Base-by-base conservation (phyloP, 2,113 vertebrate genomes). In the Pheucticus melanocephalus region DNA sequence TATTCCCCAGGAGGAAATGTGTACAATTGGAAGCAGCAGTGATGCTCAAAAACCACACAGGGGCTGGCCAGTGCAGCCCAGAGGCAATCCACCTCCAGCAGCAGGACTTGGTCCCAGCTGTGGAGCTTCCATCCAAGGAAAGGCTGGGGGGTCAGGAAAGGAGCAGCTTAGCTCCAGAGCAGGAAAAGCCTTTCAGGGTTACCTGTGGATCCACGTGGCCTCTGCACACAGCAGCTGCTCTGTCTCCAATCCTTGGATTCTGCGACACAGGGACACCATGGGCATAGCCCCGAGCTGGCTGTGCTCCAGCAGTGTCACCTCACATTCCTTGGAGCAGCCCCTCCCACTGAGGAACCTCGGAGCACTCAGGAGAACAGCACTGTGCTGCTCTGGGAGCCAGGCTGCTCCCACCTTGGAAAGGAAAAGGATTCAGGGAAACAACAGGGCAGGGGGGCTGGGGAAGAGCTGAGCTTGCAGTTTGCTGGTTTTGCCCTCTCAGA, bases 241-340 rank as follows among this genome's bases (percentile, higher is more conserved):
- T 7, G 31, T 7, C 45, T 71, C 60, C 79, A n/a, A 15, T 45
- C 31, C 56, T 23, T 5, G 1, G 5, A 5, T 0, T 0, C 76
- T 15, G 69, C 25, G 61, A 35, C 44, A 33, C 15, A 3, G 21
- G 48, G 56, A 65, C 59, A 23, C 4, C 61, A 10, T 0, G 7
- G 23, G 66, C 51, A 48, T 42, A 12, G 83, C 25, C 7, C 2
- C 0, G 2, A 70, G 80, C 65, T 91, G 90, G 83, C 75, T 7
- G 2, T 1, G 65, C 80, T 85, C 86, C 86, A 77, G 1, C 0
- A 0, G 35, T 3, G 0, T 5, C 61, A 60, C 3, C 6, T 8
- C 83, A 33, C 33, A 1, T 53, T 82, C 87, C 76, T 72, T 7
- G 12, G 73, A 59, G 59, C 78, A 31, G 68, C 11, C 47, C 59